Percentiles rank a stretch among this genome's conserved stretches.
Evolutionary conservation across 2,888 invertebrate species (phyloP).

Genomic region (Stegophylla sp.): DNA sequence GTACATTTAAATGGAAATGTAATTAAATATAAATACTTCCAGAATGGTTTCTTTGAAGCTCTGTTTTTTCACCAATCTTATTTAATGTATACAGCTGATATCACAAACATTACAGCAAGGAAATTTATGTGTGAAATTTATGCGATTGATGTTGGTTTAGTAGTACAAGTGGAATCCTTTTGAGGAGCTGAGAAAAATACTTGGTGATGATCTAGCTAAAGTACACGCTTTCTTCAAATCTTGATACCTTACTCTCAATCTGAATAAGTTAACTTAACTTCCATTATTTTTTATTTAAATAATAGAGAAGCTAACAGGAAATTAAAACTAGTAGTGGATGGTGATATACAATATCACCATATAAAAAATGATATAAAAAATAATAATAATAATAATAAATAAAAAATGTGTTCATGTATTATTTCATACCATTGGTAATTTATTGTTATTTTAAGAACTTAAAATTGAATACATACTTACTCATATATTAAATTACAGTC

Average conservation of each 20-base stretch:
- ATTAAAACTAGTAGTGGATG: conserved; percentile 7
- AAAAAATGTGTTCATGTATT: too few species aligned
- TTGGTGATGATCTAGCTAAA: not conserved
- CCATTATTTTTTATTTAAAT: not conserved
- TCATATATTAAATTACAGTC: too few species aligned
- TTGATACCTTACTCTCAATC: not conserved
- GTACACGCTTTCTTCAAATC: conserved; percentile 25
- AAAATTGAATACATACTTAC: too few species aligned
- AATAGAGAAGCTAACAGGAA: not conserved
- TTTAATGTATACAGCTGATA: conserved; percentile 6
- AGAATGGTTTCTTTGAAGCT: conserved; percentile 6
- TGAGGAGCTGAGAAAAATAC: not conserved
- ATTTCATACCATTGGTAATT: too few species aligned
- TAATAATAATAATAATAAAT: too few species aligned
- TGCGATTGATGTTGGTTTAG: not conserved
- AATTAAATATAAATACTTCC: not conserved
- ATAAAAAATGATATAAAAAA: too few species aligned
- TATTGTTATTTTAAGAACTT: too few species aligned
- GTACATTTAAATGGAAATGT: conserved; percentile 9
- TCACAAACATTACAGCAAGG: not conserved
- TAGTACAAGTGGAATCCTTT: not conserved
- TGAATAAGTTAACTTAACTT: not conserved
- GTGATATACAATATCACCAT: too few species aligned
- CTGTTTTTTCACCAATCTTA: not conserved
- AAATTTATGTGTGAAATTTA: not conserved